Evolutionary conservation across 1,140 invertebrate genomes (phyloP), one percentile per base, ranked within the genome.

Genomic region (Drosophila littoralis): DNA sequence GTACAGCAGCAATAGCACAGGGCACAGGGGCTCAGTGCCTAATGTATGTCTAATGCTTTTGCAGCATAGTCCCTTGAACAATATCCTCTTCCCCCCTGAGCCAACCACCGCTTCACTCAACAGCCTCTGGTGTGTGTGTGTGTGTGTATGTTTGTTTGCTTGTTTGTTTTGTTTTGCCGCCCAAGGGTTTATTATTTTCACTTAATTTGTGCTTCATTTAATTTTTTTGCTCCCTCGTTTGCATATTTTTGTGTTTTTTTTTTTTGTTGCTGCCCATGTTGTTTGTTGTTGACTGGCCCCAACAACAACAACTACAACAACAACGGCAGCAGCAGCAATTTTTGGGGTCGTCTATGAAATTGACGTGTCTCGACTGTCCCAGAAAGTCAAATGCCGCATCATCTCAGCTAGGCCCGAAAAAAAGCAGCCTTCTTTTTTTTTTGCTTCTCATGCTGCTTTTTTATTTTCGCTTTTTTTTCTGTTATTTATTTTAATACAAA

Each of bases 131-230:
- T 50, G n/a, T 69, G 7, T 59, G 45, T 40, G 17, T 64, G 35
- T 48, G 17, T 48, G 15, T 65, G 38, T 79, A 43, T 61, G 51
- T 51, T 32, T 54, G 17, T 66, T 10, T 54, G 22, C 69, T 36
- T 46, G 6, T 45, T 42, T 35, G 13, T 59, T 57, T 67, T 70
- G 38, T 55, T 55, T 46, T 10, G 36, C 67, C 46, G 58, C 74
- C 45, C 46, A 60, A 54, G 65, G 68, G 83, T 88, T 86, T 88
- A 86, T 86, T 86, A 86, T 88, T 86, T 86, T 86, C 83, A 86
- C 82, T 86, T 86, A 86, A 86, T 88, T 86, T 86, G 81, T 77
- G 83, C 82, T 68, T 35, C 72, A 83, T 71, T 79, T 79, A 60
- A 52, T 59, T 55, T 55, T 65, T 72, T 71, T 43, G 36, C 10